These are phyloP conservation scores for Leptopilina drosophilae DNA, from an alignment of 2,888 invertebrate species.

Conservation along the genomic window DNA sequence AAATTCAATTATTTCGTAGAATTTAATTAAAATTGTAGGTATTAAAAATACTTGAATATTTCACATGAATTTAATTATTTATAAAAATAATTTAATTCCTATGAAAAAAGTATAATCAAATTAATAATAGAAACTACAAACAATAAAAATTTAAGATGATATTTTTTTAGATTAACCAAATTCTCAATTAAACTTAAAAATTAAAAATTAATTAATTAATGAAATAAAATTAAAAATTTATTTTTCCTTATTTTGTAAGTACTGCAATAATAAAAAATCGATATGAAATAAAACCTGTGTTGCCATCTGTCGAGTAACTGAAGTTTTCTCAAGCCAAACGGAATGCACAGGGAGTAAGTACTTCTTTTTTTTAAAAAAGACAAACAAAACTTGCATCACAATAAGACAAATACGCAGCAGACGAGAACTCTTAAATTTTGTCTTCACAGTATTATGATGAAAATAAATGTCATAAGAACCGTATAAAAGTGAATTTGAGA, in stretches of 20 bases:
- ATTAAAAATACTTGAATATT: no score
- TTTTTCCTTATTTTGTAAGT: background rate
- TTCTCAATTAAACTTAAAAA: no score
- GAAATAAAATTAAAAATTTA: no score
- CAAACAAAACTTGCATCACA: background rate
- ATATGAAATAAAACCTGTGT: background rate
- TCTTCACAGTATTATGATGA: background rate
- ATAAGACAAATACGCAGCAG: slow-evolving; percentile 3
- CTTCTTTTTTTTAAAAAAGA: background rate
- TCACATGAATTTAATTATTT: no score
- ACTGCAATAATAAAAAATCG: background rate
- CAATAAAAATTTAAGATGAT: no score
- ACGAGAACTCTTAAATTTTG: background rate
- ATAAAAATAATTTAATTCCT: no score
- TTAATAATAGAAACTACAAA: no score
- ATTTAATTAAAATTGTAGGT: no score
- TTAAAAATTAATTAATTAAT: no score
- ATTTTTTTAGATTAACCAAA: no score
- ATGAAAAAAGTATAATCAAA: no score
- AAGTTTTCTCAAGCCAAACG: background rate
- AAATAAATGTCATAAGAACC: background rate
- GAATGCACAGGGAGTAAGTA: background rate
- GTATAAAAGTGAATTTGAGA: background rate
- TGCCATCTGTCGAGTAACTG: slow-evolving; percentile 31
- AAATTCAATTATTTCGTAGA: no score